These are phyloP conservation scores for Alligator mississippiensis DNA, from an alignment of 2,113 vertebrate species.

Conservation along the genomic window DNA sequence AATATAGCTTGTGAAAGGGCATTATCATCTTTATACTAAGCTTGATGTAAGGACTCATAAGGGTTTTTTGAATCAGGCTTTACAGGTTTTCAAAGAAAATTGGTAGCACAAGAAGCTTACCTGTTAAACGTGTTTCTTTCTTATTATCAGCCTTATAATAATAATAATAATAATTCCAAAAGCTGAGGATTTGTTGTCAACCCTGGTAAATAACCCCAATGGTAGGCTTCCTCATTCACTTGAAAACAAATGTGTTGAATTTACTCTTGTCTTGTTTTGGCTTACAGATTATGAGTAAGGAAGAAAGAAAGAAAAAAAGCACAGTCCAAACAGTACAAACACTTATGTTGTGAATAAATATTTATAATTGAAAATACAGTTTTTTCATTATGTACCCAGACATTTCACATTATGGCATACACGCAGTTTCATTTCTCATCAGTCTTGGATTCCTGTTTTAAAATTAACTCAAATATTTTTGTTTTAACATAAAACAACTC, in stretches of 20 bases:
- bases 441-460: neutral
- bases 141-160: neutral
- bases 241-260: constrained; percentile 16
- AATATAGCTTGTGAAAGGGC: too few relatives aligned
- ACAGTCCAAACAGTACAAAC: neutral
- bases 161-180: neutral
- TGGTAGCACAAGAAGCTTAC: neutral
- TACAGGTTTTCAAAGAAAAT: neutral
- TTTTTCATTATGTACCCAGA: neutral
- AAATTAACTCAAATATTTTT: neutral
- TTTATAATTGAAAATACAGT: neutral
- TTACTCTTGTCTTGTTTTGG: neutral
- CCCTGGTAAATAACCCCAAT: neutral
- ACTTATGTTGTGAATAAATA: neutral
- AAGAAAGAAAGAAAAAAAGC: neutral
- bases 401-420: neutral
- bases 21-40: too few relatives aligned
- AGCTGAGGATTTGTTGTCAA: neutral
- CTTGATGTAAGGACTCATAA: too few relatives aligned
- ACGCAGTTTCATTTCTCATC: neutral
- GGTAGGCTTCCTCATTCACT: neutral
- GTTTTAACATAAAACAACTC: neutral
- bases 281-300: neutral
- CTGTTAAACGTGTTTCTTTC: neutral
- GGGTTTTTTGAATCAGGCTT: neutral